A percentile compares a stretch with the other conserved stretches of the same genome.
phyloP scores from a whole-genome alignment of 2,797 vertebrate species.

The Stomatorhinus walkeri region DNA sequence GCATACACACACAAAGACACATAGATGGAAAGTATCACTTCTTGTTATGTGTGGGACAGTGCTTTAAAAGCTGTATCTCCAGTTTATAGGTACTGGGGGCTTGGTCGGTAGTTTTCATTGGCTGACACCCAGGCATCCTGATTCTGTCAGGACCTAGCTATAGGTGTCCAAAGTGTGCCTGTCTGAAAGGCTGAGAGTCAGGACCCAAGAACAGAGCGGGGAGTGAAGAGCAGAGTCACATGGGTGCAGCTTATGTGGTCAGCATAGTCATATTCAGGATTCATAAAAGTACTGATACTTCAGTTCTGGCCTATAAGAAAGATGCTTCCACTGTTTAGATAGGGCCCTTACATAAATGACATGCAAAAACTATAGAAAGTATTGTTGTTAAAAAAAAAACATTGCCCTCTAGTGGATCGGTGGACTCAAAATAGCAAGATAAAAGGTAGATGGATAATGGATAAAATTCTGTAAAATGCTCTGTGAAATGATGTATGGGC shows the following conservation, averaged over 20 bases:
- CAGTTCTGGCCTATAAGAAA: background rate
- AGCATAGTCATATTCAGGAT: background rate
- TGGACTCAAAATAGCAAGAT: conserved; percentile 13
- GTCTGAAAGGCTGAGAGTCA: background rate
- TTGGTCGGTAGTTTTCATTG: background rate
- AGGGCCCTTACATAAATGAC: background rate
- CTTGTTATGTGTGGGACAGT: background rate
- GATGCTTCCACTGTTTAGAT: background rate
- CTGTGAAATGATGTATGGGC: background rate
- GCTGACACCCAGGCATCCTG: background rate
- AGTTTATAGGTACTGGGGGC: background rate
- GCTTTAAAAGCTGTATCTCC: background rate
- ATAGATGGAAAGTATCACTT: background rate
- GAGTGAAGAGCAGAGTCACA: background rate
- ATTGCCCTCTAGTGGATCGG: background rate
- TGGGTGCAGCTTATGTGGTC: background rate
- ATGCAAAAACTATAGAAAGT: background rate
- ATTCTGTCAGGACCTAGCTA: background rate
- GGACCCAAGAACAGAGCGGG: background rate
- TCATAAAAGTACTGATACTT: background rate
- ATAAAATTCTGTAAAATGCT: background rate
- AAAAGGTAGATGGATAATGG: background rate
- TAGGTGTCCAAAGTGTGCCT: background rate
- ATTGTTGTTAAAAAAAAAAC: background rate
- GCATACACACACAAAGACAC: background rate